phyloP scores from a whole-genome alignment of 2,113 vertebrate species.

The Etheostoma spectabile region DNA sequence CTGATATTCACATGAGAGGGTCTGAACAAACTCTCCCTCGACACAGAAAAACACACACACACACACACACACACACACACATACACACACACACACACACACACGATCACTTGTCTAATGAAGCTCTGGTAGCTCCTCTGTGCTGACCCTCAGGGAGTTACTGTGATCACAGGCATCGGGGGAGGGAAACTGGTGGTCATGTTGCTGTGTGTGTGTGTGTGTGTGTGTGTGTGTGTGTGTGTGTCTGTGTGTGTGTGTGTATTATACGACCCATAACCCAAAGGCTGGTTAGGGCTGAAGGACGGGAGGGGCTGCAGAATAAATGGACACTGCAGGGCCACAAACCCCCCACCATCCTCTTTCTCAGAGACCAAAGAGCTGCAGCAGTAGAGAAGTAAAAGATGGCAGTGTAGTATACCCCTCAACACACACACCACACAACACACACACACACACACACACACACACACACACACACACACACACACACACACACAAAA shows the following conservation, averaged over 20 bases:
- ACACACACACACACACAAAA: slow-evolving; percentile 28
- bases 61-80: slow-evolving; percentile 30
- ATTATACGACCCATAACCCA: slow-evolving; percentile 55
- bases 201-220: slow-evolving; percentile 30
- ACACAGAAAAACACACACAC: not conserved
- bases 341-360: slow-evolving; percentile 9
- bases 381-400: slow-evolving; percentile 45
- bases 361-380: slow-evolving; percentile 50
- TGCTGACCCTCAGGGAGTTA: slow-evolving; percentile 50
- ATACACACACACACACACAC: slow-evolving; percentile 33
- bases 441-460: slow-evolving; percentile 29
- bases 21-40: slow-evolving; percentile 30
- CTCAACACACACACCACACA: slow-evolving; percentile 21
- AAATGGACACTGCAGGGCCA: slow-evolving; percentile 47
- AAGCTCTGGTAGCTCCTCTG: slow-evolving; percentile 51
- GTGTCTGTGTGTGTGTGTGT: slow-evolving; percentile 44
- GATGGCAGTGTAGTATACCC: slow-evolving; percentile 48
- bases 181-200: slow-evolving; percentile 31
- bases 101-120: slow-evolving; percentile 51
- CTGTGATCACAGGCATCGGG: slow-evolving; percentile 54
- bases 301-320: slow-evolving; percentile 60
- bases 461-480: slow-evolving; percentile 22
- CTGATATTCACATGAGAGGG: slow-evolving; percentile 61
- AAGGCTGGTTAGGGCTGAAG: slow-evolving; percentile 47
- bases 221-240: slow-evolving; percentile 41